Evolutionary conservation across 2,888 invertebrate genomes (phyloP), one percentile per base, ranked within the genome.

Genomic region (Apotomis turbidana): DNA sequence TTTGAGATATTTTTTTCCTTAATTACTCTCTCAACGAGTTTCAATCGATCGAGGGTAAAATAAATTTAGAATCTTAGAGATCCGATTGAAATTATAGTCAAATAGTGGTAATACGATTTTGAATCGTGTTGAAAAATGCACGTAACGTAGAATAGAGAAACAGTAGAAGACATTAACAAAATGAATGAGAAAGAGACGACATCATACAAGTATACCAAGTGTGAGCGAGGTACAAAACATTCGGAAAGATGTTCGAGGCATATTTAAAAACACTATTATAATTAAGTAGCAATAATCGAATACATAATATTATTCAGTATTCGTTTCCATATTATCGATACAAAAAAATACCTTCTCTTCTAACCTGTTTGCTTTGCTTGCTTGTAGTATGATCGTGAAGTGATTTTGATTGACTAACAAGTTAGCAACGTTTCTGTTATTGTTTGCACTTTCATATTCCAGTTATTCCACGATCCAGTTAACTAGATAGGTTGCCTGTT

Each of bases 391-490:
- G 67, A 67, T 44, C 12, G 61, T 62, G 61, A 61, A 71, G 57
- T 15, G 61, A 58, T 59, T 68, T 58, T 51, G 58, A 68, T 68
- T 68, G 72, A 63, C 58, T 68, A 63, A 58, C 68, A 57, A 72
- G 68, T 72, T 63, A 68, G 63, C 63, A 59, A 72, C 68, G 63
- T 72, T 68, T 68, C 62, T 72, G 68, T 72, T 72, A 52, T 68
- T 72, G 72, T 72, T 72, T 72, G 72, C 68, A 63, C 72, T 72
- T 72, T 72, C 72, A 68, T 72, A 68, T 68, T 63, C 68, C 62
- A 58, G 68, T 72, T 71, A 68, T 72, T 63, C 58, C 46, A 59
- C 59, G 68, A 52, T 72, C 63, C 63, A 63, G 58, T 46, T 72
- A 58, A 58, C 54, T 57, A 60, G 52, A 62, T 13, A 63, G 10